Evolutionary conservation across 2,797 vertebrate genomes (phyloP).

Genomic region (Aplochiton taeniatus): DNA sequence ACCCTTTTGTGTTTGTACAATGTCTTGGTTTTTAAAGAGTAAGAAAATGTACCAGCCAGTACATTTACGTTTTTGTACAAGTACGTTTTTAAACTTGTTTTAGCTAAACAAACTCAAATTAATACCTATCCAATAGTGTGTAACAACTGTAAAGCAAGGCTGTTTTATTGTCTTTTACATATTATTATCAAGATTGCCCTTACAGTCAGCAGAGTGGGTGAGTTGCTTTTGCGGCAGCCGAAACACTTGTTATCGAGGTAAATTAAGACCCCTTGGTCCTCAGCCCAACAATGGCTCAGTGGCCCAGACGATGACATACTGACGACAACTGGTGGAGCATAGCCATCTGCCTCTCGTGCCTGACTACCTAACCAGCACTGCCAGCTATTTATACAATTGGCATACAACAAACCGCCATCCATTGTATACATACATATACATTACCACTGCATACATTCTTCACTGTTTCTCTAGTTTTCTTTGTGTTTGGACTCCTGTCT

Average conservation of each 20-base stretch:
- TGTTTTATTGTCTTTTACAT: too few relatives aligned
- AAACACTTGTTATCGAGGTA: neutral
- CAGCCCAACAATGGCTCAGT: neutral
- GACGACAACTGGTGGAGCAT: neutral
- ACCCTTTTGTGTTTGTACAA: constrained; percentile 15
- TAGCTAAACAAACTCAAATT: too few relatives aligned
- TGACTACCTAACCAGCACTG: neutral
- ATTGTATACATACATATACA: too few relatives aligned
- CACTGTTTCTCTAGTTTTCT: constrained; percentile 4
- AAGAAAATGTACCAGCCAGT: neutral
- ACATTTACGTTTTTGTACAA: too few relatives aligned
- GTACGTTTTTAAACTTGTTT: too few relatives aligned
- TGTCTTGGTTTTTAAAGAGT: neutral
- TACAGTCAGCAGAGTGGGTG: neutral
- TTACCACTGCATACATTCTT: too few relatives aligned
- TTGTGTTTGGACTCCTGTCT: constrained; percentile 17
- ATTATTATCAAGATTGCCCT: neutral
- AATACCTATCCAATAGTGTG: too few relatives aligned
- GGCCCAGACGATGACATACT: neutral
- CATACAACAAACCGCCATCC: too few relatives aligned
- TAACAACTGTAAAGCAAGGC: too few relatives aligned
- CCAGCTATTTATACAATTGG: neutral
- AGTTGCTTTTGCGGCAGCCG: neutral
- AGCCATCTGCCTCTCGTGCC: neutral
- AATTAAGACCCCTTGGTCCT: neutral